Percentiles rank a stretch among this genome's conserved stretches.
Evolutionary conservation across 2,888 invertebrate genomes (phyloP).

Genomic region (Parthenolecanium corni): DNA sequence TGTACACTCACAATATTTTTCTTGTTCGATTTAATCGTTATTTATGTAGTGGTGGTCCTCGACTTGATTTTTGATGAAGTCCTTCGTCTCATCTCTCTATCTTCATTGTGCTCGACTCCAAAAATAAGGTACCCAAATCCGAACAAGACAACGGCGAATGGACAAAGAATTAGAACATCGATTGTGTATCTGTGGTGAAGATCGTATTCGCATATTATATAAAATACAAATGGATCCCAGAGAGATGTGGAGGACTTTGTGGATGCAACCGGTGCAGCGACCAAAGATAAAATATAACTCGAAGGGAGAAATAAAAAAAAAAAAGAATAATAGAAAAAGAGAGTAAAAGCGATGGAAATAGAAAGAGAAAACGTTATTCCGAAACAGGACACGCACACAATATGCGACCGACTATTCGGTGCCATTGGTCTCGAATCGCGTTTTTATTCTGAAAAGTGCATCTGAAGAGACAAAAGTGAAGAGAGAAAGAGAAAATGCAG

Average conservation of each 20-base stretch:
- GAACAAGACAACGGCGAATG: neutral
- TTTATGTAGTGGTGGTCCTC: too few species aligned
- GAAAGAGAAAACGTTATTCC: neutral
- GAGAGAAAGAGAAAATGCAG: too few species aligned
- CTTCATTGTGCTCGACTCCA: too few species aligned
- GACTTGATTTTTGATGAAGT: too few species aligned
- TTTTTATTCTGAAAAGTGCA: slow-evolving; percentile 6
- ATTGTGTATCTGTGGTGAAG: neutral
- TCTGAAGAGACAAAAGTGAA: neutral
- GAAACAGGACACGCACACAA: slow-evolving; percentile 15
- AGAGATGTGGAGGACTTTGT: neutral
- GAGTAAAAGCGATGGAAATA: neutral
- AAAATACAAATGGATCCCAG: too few species aligned
- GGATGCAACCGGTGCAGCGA: slow-evolving; percentile 6
- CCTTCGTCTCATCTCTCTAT: too few species aligned
- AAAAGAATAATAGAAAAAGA: neutral
- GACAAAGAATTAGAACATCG: slow-evolving; percentile 20
- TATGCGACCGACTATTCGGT: slow-evolving; percentile 24
- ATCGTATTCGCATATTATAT: too few species aligned
- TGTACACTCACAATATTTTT: too few species aligned
- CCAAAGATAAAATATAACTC: slow-evolving; percentile 14
- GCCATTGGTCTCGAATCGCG: slow-evolving; percentile 8
- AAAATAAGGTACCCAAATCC: too few species aligned
- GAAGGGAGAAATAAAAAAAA: neutral
- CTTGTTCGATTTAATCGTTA: too few species aligned